A percentile compares a stretch with the other conserved stretches of the same genome.
Conservation (phyloP, 2,113 vertebrate species). For the Tringa solitaria region DNA sequence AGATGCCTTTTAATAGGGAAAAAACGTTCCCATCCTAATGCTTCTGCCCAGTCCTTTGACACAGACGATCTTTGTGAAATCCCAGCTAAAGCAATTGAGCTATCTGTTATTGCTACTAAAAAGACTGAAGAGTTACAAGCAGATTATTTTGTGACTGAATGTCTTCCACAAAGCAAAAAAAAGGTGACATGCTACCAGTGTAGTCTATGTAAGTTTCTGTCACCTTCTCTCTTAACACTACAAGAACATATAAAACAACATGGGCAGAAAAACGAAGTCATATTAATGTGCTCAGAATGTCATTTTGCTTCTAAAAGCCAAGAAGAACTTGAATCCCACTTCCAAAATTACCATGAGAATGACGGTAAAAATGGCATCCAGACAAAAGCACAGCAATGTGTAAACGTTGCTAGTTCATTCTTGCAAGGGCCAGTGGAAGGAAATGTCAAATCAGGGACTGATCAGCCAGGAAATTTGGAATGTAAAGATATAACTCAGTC, state of each 20-base stretch:
- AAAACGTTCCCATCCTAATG: constrained; percentile 77
- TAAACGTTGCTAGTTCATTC: neutral
- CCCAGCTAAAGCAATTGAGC: constrained; percentile 74
- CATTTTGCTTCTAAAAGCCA: constrained; percentile 85
- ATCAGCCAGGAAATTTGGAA: constrained; percentile 29
- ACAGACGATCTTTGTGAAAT: constrained; percentile 57
- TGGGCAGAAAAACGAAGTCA: constrained; percentile 88
- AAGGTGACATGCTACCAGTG: constrained; percentile 91
- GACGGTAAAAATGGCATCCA: constrained; percentile 1
- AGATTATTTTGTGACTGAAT: constrained; percentile 46
- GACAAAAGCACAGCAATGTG: constrained; percentile 30
- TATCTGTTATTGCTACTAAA: constrained; percentile 57
- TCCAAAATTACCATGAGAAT: constrained; percentile 79
- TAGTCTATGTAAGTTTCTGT: constrained; percentile 89
- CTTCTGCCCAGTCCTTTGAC: constrained; percentile 24
- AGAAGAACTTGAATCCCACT: constrained; percentile 88
- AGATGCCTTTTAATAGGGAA: constrained; percentile 82
- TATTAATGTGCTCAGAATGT: constrained; percentile 93
- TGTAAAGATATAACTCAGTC: constrained; percentile 7
- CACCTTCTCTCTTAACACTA: constrained; percentile 82
- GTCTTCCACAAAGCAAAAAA: constrained; percentile 57
- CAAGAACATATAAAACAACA: constrained; percentile 90
- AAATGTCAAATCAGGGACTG: constrained; percentile 18
- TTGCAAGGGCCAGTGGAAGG: constrained; percentile 32
- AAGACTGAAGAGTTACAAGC: constrained; percentile 42